A percentile compares a stretch with the other conserved stretches of the same genome.
Conservation (phyloP, 1,140 invertebrate genomes). For the Sipha flava region DNA sequence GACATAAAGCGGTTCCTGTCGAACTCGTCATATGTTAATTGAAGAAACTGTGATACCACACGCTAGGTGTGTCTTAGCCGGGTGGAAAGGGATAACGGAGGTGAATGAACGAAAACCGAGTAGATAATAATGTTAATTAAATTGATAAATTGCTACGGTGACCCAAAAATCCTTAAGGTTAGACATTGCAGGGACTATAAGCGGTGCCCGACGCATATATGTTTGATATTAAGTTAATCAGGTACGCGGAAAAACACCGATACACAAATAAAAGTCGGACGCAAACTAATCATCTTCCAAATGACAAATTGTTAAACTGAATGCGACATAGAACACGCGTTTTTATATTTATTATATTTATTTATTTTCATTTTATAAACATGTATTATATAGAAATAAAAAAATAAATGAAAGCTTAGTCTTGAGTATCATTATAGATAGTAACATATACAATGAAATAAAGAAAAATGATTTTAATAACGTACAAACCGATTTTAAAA, state of each 20-base stretch:
- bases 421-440: too few species aligned
- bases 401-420: too few species aligned
- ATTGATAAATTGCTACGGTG: neutral
- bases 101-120: neutral
- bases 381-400: too few species aligned
- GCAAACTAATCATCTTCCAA: too few species aligned
- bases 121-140: conserved; percentile 9
- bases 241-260: neutral
- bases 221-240: neutral
- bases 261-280: neutral
- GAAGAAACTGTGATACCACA: neutral
- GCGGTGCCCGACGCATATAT: neutral
- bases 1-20: too few species aligned
- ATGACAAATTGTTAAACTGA: too few species aligned
- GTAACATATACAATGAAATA: too few species aligned
- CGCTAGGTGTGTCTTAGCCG: neutral
- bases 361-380: too few species aligned
- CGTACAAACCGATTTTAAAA: too few species aligned
- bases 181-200: neutral
- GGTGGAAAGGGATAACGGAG: neutral
- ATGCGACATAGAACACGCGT: too few species aligned
- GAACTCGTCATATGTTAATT: neutral
- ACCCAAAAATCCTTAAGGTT: neutral
- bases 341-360: too few species aligned
- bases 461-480: too few species aligned